Conservation (phyloP, 1,140 invertebrate species). For the Nasonia vitripennis region DNA sequence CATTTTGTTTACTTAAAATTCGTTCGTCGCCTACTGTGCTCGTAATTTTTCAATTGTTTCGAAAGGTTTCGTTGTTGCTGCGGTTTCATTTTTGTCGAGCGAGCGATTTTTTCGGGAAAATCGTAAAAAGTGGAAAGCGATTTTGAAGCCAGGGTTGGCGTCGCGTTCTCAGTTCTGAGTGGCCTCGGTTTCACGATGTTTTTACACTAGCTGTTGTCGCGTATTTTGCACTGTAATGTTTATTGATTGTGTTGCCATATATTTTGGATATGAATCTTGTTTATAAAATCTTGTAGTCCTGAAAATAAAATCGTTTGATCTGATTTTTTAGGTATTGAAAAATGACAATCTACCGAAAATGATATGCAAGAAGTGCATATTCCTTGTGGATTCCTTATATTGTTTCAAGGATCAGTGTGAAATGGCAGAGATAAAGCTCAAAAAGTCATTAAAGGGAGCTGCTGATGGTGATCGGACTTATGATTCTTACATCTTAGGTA, state of each 20-base stretch:
- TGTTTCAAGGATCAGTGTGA: constrained; percentile 57
- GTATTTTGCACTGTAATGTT: no score
- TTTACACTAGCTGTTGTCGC: no score
- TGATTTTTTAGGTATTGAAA: constrained; percentile 42
- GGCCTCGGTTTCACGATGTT: no score
- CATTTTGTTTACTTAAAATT: constrained; percentile 21
- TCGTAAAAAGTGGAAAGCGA: no score
- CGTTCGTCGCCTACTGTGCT: background rate
- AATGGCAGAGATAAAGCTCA: constrained; percentile 51
- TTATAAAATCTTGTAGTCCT: no score
- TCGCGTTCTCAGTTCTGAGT: background rate
- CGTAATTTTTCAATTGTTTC: background rate
- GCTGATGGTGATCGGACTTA: background rate
- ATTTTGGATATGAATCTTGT: no score
- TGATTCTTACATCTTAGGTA: constrained; percentile 12
- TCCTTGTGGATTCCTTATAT: constrained; percentile 53
- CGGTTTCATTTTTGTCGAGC: background rate
- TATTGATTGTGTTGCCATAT: no score
- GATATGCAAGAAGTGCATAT: constrained; percentile 58
- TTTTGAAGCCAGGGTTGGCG: background rate
- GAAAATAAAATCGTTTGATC: background rate
- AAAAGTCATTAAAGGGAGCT: constrained; percentile 24
- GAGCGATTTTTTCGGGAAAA: no score
- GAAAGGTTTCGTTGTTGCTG: background rate
- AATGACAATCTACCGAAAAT: constrained; percentile 52